Base-by-base conservation (phyloP, 2,888 invertebrate species). In the Perizoma affinitatum region DNA sequence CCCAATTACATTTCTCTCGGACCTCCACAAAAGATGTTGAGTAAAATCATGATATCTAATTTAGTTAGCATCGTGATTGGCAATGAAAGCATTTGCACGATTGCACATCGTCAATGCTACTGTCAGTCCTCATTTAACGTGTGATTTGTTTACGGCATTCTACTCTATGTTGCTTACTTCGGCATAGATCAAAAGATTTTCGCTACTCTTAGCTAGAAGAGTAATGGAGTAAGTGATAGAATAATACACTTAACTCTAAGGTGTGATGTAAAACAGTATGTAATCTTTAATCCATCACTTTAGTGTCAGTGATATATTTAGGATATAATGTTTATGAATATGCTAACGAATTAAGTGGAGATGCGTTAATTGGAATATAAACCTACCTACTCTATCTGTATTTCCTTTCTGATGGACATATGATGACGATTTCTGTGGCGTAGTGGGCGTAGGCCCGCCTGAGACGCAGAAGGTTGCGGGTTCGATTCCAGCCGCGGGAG, bases 1-100 rank as follows among this genome's bases (percentile, higher is more conserved):
- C 43, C 47, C 45, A 46, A 40, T 48, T 36, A 40, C 4, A 35
- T 46, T 5, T 34, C 9, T 8, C 34, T 10, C n/a, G 46, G 46
- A 46, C 34, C 34, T 46, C 5, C 45, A 1, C 34, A 34, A 44
- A 6, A 34, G 34, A 46, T 46, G n/a, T 11, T 45, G 22, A 33
- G 35, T 8, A 46, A 46, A 34, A 34, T 46, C 5, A 35, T n/a
- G 5, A 9, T 46, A 9, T 5, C 34, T 42, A 8, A 42, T 57
- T 41, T 7, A 52, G 41, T 43, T 42, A n/a, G n/a, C 22, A 45
- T 54, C 53, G 57, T 66, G 67, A 67, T 63, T 55, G 44, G 49
- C 57, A 55, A 60, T 60, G 49, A 52, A 55, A 7, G 65, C 47
- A 58, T 10, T 48, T 61, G 71, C 71, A 70, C 71, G 71, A 72